Conservation (phyloP, 2,888 invertebrate genomes). For the Oasisia sp. region DNA sequence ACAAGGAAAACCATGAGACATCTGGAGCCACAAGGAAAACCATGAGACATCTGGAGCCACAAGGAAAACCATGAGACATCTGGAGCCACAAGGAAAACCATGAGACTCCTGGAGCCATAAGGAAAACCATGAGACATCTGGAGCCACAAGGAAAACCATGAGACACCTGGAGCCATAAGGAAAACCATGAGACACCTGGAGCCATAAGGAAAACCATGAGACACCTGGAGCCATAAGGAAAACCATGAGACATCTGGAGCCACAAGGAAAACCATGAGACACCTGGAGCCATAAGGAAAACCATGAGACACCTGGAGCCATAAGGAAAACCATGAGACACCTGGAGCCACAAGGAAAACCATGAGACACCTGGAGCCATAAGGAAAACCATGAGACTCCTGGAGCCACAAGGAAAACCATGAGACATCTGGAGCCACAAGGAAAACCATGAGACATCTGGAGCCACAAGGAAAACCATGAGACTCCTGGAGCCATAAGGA, state of each 20-base stretch:
- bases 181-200: no score
- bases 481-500: background rate
- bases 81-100: background rate
- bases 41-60: background rate
- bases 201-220: background rate
- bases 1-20: no score
- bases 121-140: no score
- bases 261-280: background rate
- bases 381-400: background rate
- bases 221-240: background rate
- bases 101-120: background rate
- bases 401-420: background rate
- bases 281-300: background rate
- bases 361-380: no score
- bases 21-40: background rate
- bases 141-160: background rate
- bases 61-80: background rate
- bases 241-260: no score
- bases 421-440: no score
- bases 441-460: background rate
- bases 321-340: background rate
- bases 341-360: background rate
- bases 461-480: no score
- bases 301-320: no score
- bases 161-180: background rate